Conservation (phyloP, 2,797 vertebrate species). For the Eulemur albifrons region DNA sequence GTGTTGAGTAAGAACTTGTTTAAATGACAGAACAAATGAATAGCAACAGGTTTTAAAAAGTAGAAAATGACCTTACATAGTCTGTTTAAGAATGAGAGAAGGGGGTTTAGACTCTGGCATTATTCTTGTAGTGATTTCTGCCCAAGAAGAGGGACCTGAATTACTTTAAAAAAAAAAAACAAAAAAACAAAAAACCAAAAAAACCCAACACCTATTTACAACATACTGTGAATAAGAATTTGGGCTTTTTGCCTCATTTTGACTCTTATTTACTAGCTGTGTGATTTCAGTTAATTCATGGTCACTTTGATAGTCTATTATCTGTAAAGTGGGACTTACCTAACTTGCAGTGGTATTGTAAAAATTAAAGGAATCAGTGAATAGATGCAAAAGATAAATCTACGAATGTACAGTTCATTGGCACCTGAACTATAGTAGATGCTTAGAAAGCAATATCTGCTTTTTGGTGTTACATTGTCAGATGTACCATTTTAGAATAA, state of each 20-base stretch:
- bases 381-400: not conserved
- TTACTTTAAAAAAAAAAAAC: not conserved
- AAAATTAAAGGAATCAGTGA: not conserved
- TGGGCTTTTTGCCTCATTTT: not conserved
- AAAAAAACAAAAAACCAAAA: not conserved
- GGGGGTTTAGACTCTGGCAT: not conserved
- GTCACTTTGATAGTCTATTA: not conserved
- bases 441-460: not conserved
- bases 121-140: not conserved
- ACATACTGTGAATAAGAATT: not conserved
- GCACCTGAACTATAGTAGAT: not conserved
- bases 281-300: not conserved
- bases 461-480: not conserved
- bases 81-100: not conserved
- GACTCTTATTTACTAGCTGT: not conserved
- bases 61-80: not conserved
- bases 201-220: not conserved
- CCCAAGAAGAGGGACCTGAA: not conserved
- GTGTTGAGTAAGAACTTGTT: not conserved
- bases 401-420: not conserved
- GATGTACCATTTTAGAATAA: not conserved
- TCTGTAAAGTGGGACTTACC: not conserved
- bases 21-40: not conserved
- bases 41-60: not conserved
- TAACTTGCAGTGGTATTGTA: fast-evolving